Conservation (phyloP, 2,113 vertebrate genomes). For the Opisthocomus hoazin region DNA sequence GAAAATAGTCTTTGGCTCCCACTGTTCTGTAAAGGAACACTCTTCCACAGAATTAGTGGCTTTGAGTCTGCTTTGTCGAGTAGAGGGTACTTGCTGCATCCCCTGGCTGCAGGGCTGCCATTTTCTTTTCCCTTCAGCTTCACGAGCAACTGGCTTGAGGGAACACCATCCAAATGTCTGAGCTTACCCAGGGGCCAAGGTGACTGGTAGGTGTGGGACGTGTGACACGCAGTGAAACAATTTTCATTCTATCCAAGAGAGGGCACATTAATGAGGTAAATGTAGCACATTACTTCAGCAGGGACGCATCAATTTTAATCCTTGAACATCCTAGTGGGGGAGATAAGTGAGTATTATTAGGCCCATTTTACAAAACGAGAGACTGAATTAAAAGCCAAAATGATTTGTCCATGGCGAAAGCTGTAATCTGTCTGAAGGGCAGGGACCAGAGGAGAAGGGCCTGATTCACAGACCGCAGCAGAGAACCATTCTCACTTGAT, state of each 20-base stretch:
- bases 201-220: accelerated
- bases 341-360: slow-evolving; percentile 48
- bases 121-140: not conserved
- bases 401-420: not conserved
- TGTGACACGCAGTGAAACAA: not conserved
- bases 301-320: slow-evolving; percentile 39
- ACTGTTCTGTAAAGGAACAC: not conserved
- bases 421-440: not conserved
- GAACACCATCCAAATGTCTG: not conserved
- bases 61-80: not conserved
- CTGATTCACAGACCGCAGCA: not conserved
- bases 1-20: not conserved
- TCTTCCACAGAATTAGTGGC: not conserved
- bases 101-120: not conserved
- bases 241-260: slow-evolving; percentile 33
- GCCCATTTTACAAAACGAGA: slow-evolving; percentile 16
- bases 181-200: not conserved
- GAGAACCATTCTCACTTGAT: not conserved
- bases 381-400: slow-evolving; percentile 23
- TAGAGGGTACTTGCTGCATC: not conserved
- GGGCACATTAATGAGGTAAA: slow-evolving; percentile 54
- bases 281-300: slow-evolving; percentile 45
- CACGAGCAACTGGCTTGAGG: not conserved
- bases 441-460: not conserved
- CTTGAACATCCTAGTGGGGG: slow-evolving; percentile 34